Evolutionary conservation across 37 sponge, comb jelly and placozoan species (phyloP), one percentile per base, ranked within the genome.

Genomic region (Diacarnus erythraeanus): DNA sequence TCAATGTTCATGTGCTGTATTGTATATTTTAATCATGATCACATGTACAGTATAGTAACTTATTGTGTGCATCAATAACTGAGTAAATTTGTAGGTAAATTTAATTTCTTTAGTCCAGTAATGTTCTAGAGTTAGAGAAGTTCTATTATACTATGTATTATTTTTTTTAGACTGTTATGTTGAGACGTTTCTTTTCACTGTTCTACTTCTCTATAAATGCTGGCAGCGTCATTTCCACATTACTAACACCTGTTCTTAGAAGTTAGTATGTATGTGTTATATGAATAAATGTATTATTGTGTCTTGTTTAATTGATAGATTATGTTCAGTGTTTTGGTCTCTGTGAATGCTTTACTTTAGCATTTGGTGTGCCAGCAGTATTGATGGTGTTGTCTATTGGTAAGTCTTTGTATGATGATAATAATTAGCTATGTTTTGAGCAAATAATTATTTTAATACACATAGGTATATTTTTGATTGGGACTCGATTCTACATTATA

Each of bases 191-290:
- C 85, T 98, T 98, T 70, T 91, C 99, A 5, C 75, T 98, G 29
- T 98, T 98, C 82, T 98, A 98, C 77, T 96, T 96, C 81, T 91
- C 97, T 12, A 98, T 98, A 47, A 98, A 98, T 84, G 92, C 97
- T 78, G 99, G 99, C 58, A 95, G 96, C 77, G 64, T 94, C 42
- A 70, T 95, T 29, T 96, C 99, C 44, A 98, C 94, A 1, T 47
- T 96, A n/a, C 77, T 98, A 6, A 96, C 97, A 31, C 99, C 99
- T 29, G 81, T 93, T 34, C 83, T 98, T 3, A 91, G 99, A 85
- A 80, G 96, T 91, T 15, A 75, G 88, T 79, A 1, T 18, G 6
- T 3, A n/a, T n/a, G n/a, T n/a, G n/a, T n/a, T n/a, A n/a, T 39
- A 23, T 31, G 43, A 3, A 71, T 35, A 23, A 22, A 12, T 38